Evolutionary conservation across 2,113 vertebrate genomes (phyloP).

Genomic region (Elachura formosa): DNA sequence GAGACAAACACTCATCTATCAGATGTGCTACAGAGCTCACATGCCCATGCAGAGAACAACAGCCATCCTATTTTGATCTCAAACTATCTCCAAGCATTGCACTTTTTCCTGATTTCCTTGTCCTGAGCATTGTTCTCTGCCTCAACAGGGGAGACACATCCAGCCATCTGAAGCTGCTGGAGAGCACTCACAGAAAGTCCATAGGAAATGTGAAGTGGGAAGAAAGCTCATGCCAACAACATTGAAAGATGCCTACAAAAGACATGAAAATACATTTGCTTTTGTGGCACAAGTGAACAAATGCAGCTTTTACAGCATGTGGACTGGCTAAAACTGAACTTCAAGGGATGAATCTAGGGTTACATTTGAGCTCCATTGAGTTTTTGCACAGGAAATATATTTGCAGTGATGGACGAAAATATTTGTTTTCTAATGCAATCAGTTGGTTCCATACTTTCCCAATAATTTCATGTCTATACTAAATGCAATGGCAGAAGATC

Average conservation of each 20-base stretch:
- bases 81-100: neutral
- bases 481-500: neutral
- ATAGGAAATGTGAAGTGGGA: neutral
- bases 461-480: neutral
- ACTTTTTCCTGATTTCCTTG: neutral
- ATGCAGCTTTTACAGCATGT: neutral
- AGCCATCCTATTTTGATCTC: conserved; percentile 5
- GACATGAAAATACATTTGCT: neutral
- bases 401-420: neutral
- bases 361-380: neutral
- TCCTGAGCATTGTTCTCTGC: neutral
- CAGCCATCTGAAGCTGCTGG: neutral
- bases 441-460: neutral
- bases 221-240: neutral
- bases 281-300: neutral
- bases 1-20: conserved; percentile 29
- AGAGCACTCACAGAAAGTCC: neutral
- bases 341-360: neutral
- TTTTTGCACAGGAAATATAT: neutral
- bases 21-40: conserved; percentile 13
- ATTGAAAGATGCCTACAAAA: neutral
- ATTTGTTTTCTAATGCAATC: neutral
- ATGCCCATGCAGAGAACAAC: neutral
- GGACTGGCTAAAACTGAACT: neutral
- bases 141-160: neutral